Conservation (phyloP, 2,797 vertebrate genomes). For the Atherinosoma microstoma region DNA sequence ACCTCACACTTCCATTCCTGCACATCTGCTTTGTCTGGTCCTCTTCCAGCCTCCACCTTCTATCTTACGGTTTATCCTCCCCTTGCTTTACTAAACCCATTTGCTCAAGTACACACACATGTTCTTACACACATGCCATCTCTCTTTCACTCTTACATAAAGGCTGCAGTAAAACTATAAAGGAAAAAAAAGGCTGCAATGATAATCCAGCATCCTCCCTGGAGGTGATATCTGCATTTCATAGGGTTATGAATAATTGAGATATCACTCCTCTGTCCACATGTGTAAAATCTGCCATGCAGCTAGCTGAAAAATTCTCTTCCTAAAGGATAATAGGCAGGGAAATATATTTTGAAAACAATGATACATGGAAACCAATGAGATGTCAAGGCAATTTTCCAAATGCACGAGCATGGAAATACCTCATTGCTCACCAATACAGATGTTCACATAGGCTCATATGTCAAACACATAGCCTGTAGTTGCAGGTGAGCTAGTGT, state of each 20-base stretch:
- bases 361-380: slow-evolving; percentile 15
- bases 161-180: slow-evolving; percentile 40
- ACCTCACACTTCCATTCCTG: slow-evolving; percentile 48
- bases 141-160: slow-evolving; percentile 55
- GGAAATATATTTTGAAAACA: slow-evolving; percentile 21
- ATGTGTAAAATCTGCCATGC: slow-evolving; percentile 25
- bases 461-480: not conserved
- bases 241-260: slow-evolving; percentile 58
- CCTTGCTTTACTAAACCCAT: slow-evolving; percentile 63
- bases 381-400: slow-evolving; percentile 23
- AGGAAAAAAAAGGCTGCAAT: slow-evolving; percentile 33
- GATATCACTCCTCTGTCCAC: slow-evolving; percentile 35
- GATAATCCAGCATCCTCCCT: slow-evolving; percentile 34
- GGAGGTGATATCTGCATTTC: slow-evolving; percentile 47
- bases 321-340: slow-evolving; percentile 10
- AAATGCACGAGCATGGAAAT: slow-evolving; percentile 2
- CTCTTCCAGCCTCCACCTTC: slow-evolving; percentile 53
- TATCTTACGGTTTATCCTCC: slow-evolving; percentile 53
- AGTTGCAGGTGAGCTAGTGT: not conserved
- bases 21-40: slow-evolving; percentile 76
- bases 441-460: not conserved
- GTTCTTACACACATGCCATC: slow-evolving; percentile 33
- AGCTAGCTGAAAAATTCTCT: slow-evolving; percentile 11
- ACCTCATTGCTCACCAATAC: slow-evolving; percentile 9
- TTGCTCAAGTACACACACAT: slow-evolving; percentile 54